Base-by-base conservation (phyloP, 2,797 vertebrate genomes). In the Kryptopterus vitreolus region DNA sequence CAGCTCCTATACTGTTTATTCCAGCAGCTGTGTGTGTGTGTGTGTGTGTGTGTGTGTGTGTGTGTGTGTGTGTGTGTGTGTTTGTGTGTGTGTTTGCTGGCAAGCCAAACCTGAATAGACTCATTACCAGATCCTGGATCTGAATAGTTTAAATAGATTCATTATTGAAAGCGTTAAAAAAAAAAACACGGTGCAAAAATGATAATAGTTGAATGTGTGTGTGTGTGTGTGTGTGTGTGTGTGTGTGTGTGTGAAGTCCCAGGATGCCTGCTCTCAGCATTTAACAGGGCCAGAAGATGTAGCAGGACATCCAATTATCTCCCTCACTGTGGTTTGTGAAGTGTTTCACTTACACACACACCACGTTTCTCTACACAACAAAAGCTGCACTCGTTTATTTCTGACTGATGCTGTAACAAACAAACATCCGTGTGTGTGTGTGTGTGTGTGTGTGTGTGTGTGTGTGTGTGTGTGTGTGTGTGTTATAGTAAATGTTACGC, bases 1-100 rank as follows among this genome's bases (percentile, higher is more conserved):
- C 53, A 57, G 71, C 33, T 35, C 48, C 71, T 58, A 38, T 18
- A 59, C 52, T 58, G 33, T 53, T 73, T n/a, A 38, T 35, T 50
- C 72, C 72, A 74, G 26, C 55, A 59, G 33, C 33, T 43, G 48
- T 38, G 57, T 52, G 35, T 61, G 38, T 43, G 59, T 63, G 6
- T 46, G 46, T n/a, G 26, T 29, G n/a, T 70, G 43, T 53, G 62
- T 59, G 73, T 55, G 61, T 61, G 75, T 82, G 31, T 57, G 46
- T 59, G 46, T 59, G 57, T 59, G 57, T 59, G 70, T 72, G 70
- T 72, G 63, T 65, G 33, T 65, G 62, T 38, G 59, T 61, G 63
- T n/a, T 2, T 63, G 62, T n/a, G 38, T 68, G n/a, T 68, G 65
- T 46, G 63, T 15, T 20, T 24, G 50, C 11, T 50, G 46, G 48